A percentile compares a stretch with the other conserved stretches of the same genome.
phyloP scores from a whole-genome alignment of 2,797 vertebrate genomes.

The Emys orbicularis region DNA sequence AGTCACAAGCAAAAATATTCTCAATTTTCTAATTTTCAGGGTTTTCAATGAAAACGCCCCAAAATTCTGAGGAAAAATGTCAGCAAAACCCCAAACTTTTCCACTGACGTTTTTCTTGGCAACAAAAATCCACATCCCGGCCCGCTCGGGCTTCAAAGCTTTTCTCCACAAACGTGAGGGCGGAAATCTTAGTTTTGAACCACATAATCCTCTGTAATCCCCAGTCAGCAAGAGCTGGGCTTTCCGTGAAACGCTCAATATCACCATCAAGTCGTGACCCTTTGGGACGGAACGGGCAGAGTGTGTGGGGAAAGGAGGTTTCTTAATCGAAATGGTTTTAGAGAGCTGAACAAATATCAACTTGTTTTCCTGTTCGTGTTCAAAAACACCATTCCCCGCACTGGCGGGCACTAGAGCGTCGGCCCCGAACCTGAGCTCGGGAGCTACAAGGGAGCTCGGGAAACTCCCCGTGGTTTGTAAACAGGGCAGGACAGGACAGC shows the following conservation, averaged over 20 bases:
- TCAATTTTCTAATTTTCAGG: no score
- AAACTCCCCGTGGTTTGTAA: not conserved
- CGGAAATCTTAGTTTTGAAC: not conserved
- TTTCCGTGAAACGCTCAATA: not conserved
- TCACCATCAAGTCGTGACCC: no score
- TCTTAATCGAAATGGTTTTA: not conserved
- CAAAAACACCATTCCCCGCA: not conserved
- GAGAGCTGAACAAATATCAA: not conserved
- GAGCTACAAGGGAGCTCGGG: not conserved
- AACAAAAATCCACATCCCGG: not conserved
- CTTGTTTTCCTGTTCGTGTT: not conserved
- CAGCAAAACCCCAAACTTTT: not conserved
- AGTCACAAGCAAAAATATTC: no score
- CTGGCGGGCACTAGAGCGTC: no score
- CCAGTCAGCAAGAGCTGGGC: not conserved
- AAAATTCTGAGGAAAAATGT: no score
- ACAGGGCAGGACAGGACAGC: not conserved
- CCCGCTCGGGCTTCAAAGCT: not conserved
- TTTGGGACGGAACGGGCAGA: no score
- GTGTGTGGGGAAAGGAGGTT: not conserved
- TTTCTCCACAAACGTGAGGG: not conserved
- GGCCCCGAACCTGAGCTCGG: no score
- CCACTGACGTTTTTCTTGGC: not conserved
- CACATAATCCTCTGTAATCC: not conserved
- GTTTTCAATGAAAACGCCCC: no score